These are phyloP conservation scores for Suncus etruscus DNA, from an alignment of 2,113 vertebrate genomes.

Conservation along the genomic window DNA sequence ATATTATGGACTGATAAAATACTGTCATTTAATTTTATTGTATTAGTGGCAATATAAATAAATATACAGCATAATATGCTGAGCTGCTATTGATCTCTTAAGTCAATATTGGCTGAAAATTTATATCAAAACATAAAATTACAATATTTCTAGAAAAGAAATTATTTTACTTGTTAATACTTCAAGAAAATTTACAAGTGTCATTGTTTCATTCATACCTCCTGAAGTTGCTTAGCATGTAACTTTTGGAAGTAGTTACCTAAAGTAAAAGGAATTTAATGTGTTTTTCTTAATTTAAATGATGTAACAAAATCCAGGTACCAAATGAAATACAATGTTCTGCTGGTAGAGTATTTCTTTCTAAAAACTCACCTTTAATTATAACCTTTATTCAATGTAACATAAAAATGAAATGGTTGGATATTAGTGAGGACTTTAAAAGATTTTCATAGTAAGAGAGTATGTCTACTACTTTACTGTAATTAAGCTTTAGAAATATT, in stretches of 20 bases:
- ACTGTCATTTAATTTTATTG: constrained; percentile 73
- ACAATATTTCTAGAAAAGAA: constrained; percentile 61
- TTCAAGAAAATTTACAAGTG: constrained; percentile 44
- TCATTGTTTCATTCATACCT: constrained; percentile 57
- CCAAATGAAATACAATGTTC: background rate
- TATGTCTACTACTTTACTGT: background rate
- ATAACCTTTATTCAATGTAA: constrained; percentile 16
- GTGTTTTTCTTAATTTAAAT: background rate
- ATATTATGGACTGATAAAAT: constrained; percentile 52
- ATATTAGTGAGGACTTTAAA: background rate
- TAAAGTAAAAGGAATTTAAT: background rate
- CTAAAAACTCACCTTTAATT: background rate
- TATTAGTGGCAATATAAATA: constrained; percentile 70
- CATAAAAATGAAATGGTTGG: background rate
- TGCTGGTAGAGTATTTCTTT: background rate
- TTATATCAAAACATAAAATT: constrained; percentile 76
- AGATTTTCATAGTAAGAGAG: constrained; percentile 16
- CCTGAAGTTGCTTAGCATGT: background rate
- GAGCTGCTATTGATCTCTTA: constrained; percentile 73
- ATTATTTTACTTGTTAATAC: constrained; percentile 67
- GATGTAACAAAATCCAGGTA: background rate
- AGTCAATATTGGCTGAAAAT: constrained; percentile 66
- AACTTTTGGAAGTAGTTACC: background rate
- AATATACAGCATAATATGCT: constrained; percentile 56
- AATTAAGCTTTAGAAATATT: background rate